phyloP scores from a whole-genome alignment of 2,797 vertebrate genomes.

The Petrocephalus sullivani region DNA sequence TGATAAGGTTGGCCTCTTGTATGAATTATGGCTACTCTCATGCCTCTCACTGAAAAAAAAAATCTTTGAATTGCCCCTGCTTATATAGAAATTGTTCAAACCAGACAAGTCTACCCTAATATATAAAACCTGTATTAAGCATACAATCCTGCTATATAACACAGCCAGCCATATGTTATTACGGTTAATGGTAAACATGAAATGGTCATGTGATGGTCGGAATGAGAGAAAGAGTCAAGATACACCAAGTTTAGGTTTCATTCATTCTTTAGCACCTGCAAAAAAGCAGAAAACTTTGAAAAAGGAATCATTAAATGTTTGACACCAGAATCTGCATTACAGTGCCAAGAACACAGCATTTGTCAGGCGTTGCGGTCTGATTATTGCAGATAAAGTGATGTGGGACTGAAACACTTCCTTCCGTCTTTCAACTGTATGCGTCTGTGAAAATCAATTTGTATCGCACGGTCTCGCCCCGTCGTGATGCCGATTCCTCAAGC shows the following conservation, averaged over 20 bases:
- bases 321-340: background rate
- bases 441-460: background rate
- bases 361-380: background rate
- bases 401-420: background rate
- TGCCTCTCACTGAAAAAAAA: background rate
- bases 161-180: background rate
- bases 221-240: background rate
- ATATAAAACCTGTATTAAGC: background rate
- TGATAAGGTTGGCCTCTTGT: background rate
- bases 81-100: background rate
- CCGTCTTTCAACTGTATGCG: background rate
- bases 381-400: constrained; percentile 1
- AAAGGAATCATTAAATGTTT: background rate
- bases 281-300: background rate
- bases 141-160: background rate
- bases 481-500: background rate
- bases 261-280: background rate
- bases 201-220: background rate
- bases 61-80: background rate
- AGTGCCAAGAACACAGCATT: background rate
- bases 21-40: background rate
- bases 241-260: background rate
- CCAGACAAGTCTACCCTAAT: background rate
- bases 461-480: background rate
- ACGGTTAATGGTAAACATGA: background rate